phyloP scores from a whole-genome alignment of 2,113 vertebrate species.

The Platycercus adscitus region DNA sequence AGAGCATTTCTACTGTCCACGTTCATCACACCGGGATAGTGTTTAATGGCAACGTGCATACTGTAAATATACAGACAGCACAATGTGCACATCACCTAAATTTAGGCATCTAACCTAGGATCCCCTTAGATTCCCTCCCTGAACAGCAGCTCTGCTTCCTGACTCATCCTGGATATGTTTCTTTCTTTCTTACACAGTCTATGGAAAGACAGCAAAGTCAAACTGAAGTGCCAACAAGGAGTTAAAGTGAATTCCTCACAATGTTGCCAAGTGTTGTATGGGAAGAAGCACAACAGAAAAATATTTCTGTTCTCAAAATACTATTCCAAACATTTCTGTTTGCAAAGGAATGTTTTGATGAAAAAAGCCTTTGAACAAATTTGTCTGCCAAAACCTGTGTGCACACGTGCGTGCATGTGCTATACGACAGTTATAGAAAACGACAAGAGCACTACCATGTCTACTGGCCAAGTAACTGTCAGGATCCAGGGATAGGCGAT shows the following conservation, averaged over 20 bases:
- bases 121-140: not conserved
- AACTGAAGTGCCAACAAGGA: not conserved
- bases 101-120: not conserved
- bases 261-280: not conserved
- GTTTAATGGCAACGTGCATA: not conserved
- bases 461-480: slow-evolving; percentile 90
- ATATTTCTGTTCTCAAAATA: not conserved
- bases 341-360: not conserved
- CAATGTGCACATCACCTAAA: not conserved
- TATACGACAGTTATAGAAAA: not conserved
- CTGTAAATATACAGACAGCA: not conserved
- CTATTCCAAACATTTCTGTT: not conserved
- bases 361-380: not conserved
- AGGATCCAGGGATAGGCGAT: slow-evolving; percentile 93
- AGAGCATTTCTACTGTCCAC: not conserved
- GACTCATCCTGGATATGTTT: not conserved
- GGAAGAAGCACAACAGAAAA: not conserved
- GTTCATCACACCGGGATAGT: not conserved
- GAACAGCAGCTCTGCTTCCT: not conserved
- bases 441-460: slow-evolving; percentile 72
- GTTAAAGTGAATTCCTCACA: not conserved
- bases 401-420: not conserved
- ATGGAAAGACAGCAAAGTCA: not conserved
- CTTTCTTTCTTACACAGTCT: not conserved
- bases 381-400: not conserved